Base-by-base conservation (phyloP, 2,797 vertebrate genomes). In the Chaenodraco wilsoni region DNA sequence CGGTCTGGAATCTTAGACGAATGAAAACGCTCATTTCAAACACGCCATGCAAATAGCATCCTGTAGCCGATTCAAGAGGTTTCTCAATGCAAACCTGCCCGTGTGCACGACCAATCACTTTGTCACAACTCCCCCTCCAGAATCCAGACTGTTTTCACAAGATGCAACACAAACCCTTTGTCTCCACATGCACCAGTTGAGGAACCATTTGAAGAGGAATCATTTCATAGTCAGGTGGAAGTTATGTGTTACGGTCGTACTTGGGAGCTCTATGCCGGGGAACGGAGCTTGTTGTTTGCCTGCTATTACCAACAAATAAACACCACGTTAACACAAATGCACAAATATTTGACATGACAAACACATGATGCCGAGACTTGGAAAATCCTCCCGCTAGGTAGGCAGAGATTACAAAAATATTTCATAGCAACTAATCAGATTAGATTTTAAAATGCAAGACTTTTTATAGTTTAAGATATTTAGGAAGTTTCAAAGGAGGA, bases 181-280 rank as follows among this genome's bases (percentile, higher is more conserved):
- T 83, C 69, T 85, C 83, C 65, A 82, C 95, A 95, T 95, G 93
- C 95, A 95, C 70, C 79, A 85, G 87, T 83, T 74, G 81, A 92
- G 87, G 89, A 93, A 84, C 88, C 91, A 88, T 89, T 90, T 89
- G 89, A 87, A 88, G 89, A 92, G 88, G 88, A 89, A 82, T 89
- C 87, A 88, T 86, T 91, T 91, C 76, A 89, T 73, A 93, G 90
- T 92, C 89, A 90, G 88, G 88, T 92, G 85, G 78, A 86, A 87
- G 91, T 91, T 91, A 85, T 88, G 87, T 62, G 92, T 94, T 91
- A 93, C 79, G 76, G 85, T 92, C 95, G 77, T 95, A 95, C 95
- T 95, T 95, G 95, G 95, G 80, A 95, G 95, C 91, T 95, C 95
- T 90, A 95, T 95, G 93, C 95, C 95, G 76, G 95, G 95, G 86